Evolutionary conservation across 2,888 invertebrate genomes (phyloP).

Genomic region (Euplexia lucipara): DNA sequence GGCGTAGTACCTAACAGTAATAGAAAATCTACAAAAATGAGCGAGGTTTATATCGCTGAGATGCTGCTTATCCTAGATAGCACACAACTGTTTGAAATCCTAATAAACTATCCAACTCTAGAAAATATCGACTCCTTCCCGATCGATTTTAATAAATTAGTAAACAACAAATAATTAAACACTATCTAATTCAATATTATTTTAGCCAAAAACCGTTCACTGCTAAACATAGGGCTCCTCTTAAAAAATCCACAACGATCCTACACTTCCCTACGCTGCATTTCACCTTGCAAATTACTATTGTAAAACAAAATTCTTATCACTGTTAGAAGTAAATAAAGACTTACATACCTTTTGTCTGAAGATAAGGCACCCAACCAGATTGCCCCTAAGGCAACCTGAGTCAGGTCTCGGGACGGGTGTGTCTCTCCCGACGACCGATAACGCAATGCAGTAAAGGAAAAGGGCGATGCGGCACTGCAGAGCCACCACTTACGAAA

Average conservation of each 20-base stretch:
- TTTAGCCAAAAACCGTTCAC: no score
- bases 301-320: not conserved
- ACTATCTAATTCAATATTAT: not conserved
- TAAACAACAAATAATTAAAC: not conserved
- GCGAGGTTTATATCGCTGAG: no score
- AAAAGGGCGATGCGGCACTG: not conserved
- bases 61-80: not conserved
- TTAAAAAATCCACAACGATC: no score
- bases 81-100: not conserved
- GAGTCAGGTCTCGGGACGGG: not conserved
- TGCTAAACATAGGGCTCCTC: no score
- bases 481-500: not conserved
- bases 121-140: not conserved
- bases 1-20: not conserved
- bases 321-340: not conserved
- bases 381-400: no score
- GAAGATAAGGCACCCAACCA: not conserved
- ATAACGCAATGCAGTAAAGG: conserved; percentile 11
- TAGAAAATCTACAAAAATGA: not conserved
- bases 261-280: no score
- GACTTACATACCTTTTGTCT: conserved; percentile 18
- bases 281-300: no score
- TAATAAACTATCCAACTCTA: not conserved
- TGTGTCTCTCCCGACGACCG: not conserved
- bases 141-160: no score